Evolutionary conservation across 2,113 vertebrate genomes (phyloP), one percentile per base, ranked within the genome.

Genomic region (Nothocercus julius): DNA sequence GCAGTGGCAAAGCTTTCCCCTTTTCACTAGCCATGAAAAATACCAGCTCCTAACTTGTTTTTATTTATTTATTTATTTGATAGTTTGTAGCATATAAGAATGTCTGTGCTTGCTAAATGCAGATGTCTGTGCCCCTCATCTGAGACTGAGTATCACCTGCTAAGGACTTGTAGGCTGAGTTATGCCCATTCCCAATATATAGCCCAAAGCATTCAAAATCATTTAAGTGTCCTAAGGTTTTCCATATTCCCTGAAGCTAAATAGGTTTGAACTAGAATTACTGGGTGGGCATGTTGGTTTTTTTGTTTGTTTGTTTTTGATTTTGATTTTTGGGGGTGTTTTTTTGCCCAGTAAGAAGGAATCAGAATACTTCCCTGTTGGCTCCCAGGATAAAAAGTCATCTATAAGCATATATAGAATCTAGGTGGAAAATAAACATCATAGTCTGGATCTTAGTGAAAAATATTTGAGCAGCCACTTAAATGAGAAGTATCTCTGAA

Each of bases 321-420:
- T 42, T 42, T 42, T 42, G 15, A 16, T 45, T 47, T 89, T 13
- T 44, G 11, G 42, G 42, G 82, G 58, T 88, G 90, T 36, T 36
- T 36, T 36, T 36, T 36, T 36, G 69, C 89, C 56, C 82, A 36
- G 36, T 13, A 76, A 92, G 54, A 88, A 88, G 72, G 83, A 93
- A 64, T 85, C 76, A 89, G 82, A 49, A 13, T 61, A 58, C 7
- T 80, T 89, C 89, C 81, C 73, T 32, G 13, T 54, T 85, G 87
- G 28, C 69, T 91, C 47, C 76, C 53, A 82, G 61, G 91, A 87
- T 95, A 78, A 84, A 92, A 63, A 73, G 93, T 95, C 94, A 92
- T 95, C 96, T 89, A 16, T 76, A 69, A 93, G 74, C 51, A 32
- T 34, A 30, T 40, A 34, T 66, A 49, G 69, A 75, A 78, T 74